Conservation (phyloP, 64 coral and sea anemone species). For the Pocillopora damicornis region DNA sequence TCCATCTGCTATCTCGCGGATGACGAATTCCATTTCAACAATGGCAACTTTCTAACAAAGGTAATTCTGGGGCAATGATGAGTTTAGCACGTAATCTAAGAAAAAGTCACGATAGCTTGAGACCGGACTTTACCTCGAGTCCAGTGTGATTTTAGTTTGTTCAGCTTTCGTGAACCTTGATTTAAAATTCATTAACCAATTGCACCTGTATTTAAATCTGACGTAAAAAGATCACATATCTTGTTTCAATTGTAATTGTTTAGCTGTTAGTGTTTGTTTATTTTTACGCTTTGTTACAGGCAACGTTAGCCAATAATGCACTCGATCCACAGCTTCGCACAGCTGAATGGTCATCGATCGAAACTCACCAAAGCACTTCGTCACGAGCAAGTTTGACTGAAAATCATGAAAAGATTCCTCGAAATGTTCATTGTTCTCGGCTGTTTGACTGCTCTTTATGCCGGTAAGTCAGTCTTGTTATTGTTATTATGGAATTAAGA, state of each 20-base stretch:
- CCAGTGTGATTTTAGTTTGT: neutral
- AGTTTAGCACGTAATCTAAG: too few relatives aligned
- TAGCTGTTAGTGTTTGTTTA: neutral
- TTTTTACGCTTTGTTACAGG: neutral
- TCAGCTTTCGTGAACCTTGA: neutral
- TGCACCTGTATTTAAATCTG: slow-evolving; percentile 1
- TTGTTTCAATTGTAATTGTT: neutral
- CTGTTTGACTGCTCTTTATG: neutral
- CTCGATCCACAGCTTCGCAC: neutral
- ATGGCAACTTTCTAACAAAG: too few relatives aligned
- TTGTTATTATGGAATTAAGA: neutral
- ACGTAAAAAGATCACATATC: neutral
- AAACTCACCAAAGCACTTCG: neutral
- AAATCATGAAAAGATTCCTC: neutral
- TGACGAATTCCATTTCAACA: too few relatives aligned
- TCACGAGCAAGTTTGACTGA: neutral
- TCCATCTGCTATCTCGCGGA: too few relatives aligned
- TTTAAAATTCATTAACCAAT: neutral
- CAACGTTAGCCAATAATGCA: neutral
- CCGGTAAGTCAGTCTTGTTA: neutral
- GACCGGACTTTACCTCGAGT: neutral
- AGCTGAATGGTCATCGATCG: neutral
- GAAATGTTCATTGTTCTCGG: neutral
- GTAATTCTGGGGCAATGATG: too few relatives aligned
- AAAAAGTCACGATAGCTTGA: too few relatives aligned